phyloP scores from a whole-genome alignment of 1,140 invertebrate species.

The Ericerus pela region DNA sequence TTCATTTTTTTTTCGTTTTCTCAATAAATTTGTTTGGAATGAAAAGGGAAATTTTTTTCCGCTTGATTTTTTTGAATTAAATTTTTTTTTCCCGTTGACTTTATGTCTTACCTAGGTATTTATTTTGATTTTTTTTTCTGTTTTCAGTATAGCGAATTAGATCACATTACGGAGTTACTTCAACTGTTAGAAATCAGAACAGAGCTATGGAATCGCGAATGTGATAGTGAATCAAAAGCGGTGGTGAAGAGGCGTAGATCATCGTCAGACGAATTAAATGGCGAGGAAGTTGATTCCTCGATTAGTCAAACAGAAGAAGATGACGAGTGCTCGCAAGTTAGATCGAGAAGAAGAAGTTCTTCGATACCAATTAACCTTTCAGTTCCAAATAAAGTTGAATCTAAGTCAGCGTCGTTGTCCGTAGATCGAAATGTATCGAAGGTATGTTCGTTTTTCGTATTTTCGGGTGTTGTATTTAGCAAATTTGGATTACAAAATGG shows the following conservation, averaged over 20 bases:
- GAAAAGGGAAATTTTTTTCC: no score
- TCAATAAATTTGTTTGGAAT: no score
- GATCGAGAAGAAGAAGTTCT: neutral
- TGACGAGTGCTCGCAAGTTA: neutral
- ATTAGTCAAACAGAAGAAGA: conserved; percentile 4
- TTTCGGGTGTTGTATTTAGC: no score
- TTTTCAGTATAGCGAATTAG: neutral
- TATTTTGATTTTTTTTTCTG: neutral
- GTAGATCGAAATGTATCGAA: conserved; percentile 3
- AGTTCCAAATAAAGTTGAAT: conserved; percentile 6
- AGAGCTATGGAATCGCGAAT: neutral
- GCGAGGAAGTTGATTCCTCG: neutral
- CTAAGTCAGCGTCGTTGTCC: conserved; percentile 1
- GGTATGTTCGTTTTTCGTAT: neutral
- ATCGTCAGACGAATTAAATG: neutral
- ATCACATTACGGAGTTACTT: neutral
- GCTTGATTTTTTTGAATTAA: no score
- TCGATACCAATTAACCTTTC: neutral
- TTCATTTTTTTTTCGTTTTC: no score
- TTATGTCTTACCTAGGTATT: neutral
- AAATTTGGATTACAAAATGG: no score
- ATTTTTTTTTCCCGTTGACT: no score
- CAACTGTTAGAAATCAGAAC: neutral
- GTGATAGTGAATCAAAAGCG: neutral
- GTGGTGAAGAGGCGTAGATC: neutral